Evolutionary conservation across 2,797 vertebrate genomes (phyloP).

Genomic region (Hafferia zeledoni): DNA sequence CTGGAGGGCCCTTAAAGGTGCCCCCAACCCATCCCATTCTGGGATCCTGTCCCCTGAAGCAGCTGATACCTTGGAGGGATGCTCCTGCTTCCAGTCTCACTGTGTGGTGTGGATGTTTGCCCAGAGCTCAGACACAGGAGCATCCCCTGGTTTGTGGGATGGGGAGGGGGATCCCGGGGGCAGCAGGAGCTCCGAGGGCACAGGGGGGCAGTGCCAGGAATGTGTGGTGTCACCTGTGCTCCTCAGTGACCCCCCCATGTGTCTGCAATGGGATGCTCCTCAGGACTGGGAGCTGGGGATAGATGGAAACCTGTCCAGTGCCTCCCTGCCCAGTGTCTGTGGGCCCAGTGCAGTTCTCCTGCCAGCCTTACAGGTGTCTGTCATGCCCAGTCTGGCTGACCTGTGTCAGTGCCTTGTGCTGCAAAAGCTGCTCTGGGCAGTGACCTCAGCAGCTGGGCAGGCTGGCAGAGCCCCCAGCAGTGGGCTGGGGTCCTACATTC

Average conservation of each 20-base stretch:
- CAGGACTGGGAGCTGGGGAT: neutral
- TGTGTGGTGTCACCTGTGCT: neutral
- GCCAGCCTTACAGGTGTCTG: accelerated
- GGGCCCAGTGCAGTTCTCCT: neutral
- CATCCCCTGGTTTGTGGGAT: neutral
- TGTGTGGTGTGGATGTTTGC: neutral
- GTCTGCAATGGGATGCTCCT: neutral
- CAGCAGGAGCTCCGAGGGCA: neutral
- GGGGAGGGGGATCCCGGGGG: neutral
- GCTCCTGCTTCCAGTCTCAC: neutral
- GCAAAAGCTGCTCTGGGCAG: neutral
- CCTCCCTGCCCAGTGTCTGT: neutral
- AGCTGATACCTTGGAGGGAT: neutral
- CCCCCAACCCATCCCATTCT: neutral
- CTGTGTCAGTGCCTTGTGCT: neutral
- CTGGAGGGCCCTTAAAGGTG: neutral
- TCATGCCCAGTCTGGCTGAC: neutral
- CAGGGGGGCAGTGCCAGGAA: neutral
- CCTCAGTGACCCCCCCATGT: neutral
- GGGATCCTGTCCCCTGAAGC: neutral
- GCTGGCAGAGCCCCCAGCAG: neutral
- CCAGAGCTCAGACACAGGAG: neutral
- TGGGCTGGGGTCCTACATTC: neutral
- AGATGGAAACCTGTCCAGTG: accelerated
- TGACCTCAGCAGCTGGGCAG: neutral